Evolutionary conservation across 2,113 vertebrate species (phyloP), one percentile per base, ranked within the genome.

Genomic region (Typhlomys cinereus): DNA sequence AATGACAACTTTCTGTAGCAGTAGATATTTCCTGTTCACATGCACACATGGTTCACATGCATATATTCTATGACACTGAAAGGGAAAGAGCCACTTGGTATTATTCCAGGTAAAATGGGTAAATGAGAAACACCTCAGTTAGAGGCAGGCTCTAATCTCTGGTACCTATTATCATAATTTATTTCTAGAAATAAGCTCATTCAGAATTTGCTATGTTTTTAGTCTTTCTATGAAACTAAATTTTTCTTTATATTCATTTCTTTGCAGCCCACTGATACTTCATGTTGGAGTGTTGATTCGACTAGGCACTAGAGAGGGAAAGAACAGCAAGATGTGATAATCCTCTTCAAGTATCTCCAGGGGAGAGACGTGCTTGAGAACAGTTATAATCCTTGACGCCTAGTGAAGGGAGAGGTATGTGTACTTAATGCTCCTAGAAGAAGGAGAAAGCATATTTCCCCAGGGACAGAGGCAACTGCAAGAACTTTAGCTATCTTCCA

Each of bases 1-100:
- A 81, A 67, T 84, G 86, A 79, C 27, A 86, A 41, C 57, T 83
- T 94, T 80, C 62, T 46, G 44, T 71, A 71, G 52, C 20, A 82
- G 36, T 25, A 34, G 50, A 46, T 70, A 85, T 85, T 81, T 94
- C 62, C 66, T 85, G 3, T 87, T 83, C 23, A 71, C 14, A 69
- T 4, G 44, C 9, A 46, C 11, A 62, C 39, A 78, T 5, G 4
- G 4, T 31, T 23, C 54, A 57, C 48, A 70, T 27, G 52, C 44
- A 44, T n/a, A n/a, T 44, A 67, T 39, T n/a, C 36, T 34, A 74
- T n/a, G 18, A 44, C 12, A 21, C 12, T 25, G 31, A 34, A 94
- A 92, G 31, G 34, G 50, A 76, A 81, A 71, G 14, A n/a, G 76
- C 39, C 27, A 20, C 13, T 67, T 66, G 64, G 15, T 25, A 15